These are phyloP conservation scores for Syrmaticus mikado DNA, from an alignment of 2,113 vertebrate species.

Conservation along the genomic window DNA sequence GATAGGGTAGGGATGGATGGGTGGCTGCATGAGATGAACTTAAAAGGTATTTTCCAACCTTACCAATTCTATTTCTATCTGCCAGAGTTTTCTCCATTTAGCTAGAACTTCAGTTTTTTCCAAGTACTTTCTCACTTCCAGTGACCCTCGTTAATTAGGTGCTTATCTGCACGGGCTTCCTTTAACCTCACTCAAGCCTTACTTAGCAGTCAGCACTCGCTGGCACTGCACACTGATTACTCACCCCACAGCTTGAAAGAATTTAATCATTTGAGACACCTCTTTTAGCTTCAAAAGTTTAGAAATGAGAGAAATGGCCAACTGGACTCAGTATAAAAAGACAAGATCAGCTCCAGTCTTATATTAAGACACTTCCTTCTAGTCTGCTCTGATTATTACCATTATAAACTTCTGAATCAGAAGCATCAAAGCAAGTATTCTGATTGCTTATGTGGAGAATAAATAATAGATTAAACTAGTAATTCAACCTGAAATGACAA, in stretches of 20 bases:
- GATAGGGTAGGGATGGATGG: too few relatives aligned
- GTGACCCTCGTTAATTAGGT: neutral
- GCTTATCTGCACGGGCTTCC: neutral
- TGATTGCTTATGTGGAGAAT: neutral
- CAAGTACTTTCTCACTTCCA: neutral
- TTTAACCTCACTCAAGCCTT: neutral
- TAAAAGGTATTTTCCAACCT: too few relatives aligned
- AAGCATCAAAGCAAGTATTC: neutral
- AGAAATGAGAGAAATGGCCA: neutral
- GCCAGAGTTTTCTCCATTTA: neutral
- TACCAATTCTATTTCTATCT: neutral
- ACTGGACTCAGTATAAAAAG: neutral
- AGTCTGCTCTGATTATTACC: neutral
- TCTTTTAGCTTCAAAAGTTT: neutral
- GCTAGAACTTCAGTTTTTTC: neutral
- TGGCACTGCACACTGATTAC: neutral
- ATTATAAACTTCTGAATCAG: neutral
- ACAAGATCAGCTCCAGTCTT: neutral
- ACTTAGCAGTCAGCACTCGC: neutral
- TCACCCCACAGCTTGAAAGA: neutral
- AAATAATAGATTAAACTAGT: neutral
- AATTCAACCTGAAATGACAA: accelerated
- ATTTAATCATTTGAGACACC: neutral
- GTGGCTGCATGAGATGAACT: too few relatives aligned
- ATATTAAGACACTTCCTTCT: neutral